A percentile compares a stretch with the other conserved stretches of the same genome.
phyloP scores from a whole-genome alignment of 2,797 vertebrate genomes.

The Heteromormyrus szaboi region DNA sequence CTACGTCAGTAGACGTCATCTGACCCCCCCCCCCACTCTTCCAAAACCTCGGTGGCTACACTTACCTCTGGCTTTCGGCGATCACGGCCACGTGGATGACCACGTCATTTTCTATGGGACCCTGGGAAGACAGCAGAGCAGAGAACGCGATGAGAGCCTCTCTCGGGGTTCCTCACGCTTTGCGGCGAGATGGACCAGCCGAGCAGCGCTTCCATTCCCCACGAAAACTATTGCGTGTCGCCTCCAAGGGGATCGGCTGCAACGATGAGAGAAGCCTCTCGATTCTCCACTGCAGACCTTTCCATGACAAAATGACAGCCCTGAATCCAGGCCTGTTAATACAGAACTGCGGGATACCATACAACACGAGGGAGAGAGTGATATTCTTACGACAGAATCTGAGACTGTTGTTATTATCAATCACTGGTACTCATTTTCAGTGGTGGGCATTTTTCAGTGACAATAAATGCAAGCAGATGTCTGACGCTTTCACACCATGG shows the following conservation, averaged over 20 bases:
- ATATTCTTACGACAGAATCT: constrained; percentile 25
- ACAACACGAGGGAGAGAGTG: constrained; percentile 2
- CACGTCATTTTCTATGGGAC: constrained; percentile 88
- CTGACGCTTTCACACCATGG: constrained; percentile 37
- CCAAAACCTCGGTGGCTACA: not conserved
- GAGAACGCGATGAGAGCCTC: constrained; percentile 13
- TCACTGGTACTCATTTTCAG: not conserved
- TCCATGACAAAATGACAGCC: constrained; percentile 18
- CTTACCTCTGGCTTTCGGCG: constrained; percentile 94
- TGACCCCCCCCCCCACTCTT: not conserved
- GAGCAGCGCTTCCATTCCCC: not conserved
- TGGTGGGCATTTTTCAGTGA: constrained; percentile 28
- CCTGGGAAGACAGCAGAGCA: constrained; percentile 58
- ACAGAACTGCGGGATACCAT: constrained; percentile 14
- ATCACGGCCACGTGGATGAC: constrained; percentile 87
- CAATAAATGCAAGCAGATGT: constrained; percentile 39
- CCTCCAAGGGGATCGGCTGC: not conserved
- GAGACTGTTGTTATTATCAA: constrained; percentile 24
- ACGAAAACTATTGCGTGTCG: not conserved
- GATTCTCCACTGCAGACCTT: not conserved
- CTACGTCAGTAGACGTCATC: not conserved
- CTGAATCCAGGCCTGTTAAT: constrained; percentile 16
- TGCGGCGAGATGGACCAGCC: not conserved
- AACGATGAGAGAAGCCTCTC: not conserved
- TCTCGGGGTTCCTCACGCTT: constrained; percentile 4